phyloP scores from a whole-genome alignment of 2,888 invertebrate species.

The Bombylius major region DNA sequence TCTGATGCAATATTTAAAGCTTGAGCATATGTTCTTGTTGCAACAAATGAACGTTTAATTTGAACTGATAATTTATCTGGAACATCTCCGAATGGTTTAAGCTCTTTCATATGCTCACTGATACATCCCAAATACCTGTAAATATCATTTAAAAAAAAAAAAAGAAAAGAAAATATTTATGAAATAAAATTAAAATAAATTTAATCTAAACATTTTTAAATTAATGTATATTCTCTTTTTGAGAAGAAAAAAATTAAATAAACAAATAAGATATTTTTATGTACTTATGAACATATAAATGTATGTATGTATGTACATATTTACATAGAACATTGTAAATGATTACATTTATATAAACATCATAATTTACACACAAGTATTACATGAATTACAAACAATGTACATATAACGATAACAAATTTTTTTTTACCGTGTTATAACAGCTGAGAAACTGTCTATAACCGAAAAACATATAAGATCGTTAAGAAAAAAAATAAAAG shows the following conservation, averaged over 20 bases:
- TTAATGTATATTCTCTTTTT: neutral
- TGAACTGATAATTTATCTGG: conserved; percentile 83
- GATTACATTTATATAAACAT: no score
- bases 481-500: no score
- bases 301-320: no score
- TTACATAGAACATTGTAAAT: no score
- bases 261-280: no score
- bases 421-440: no score
- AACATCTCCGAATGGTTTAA: conserved; percentile 91
- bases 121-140: conserved; percentile 72
- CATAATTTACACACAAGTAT: no score
- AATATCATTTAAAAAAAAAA: conserved; percentile 10
- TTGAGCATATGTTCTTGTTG: conserved; percentile 87
- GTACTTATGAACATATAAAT: no score
- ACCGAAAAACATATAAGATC: no score
- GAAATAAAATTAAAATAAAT: neutral
- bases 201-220: neutral
- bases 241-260: neutral
- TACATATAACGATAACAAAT: no score
- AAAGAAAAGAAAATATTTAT: neutral
- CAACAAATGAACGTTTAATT: conserved; percentile 85
- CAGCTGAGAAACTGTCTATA: no score
- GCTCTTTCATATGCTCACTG: conserved; percentile 79
- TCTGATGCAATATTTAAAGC: conserved; percentile 73
- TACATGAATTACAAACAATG: no score